Base-by-base conservation (phyloP, 2,888 invertebrate species). In the Lampropteryx suffumata region DNA sequence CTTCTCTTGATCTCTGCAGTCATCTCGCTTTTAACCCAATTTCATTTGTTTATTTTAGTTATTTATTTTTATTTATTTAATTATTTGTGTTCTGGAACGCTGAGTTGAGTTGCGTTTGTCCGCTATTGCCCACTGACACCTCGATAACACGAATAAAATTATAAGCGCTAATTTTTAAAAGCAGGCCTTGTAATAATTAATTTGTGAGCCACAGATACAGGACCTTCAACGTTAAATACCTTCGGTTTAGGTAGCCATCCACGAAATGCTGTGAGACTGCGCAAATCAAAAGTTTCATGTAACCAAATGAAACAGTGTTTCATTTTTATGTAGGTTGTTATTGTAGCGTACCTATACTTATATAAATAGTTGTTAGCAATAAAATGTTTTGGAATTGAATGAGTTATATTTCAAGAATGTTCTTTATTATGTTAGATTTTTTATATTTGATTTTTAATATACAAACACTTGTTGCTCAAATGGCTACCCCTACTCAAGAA, bases 131-230 rank as follows among this genome's bases (percentile, higher is more conserved):
- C n/a, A n/a, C n/a, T n/a, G n/a, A n/a, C n/a, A n/a, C n/a, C n/a
- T n/a, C n/a, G n/a, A n/a, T n/a, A n/a, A n/a, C n/a, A n/a, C n/a
- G n/a, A n/a, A n/a, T n/a, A n/a, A n/a, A n/a, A n/a, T n/a, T n/a
- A n/a, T n/a, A n/a, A n/a, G n/a, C n/a, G n/a, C 98, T 0, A 95
- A 97, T 58, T 96, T 97, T 82, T 97, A 98, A 73, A 95, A 96
- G 76, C 94, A 95, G 62, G 95, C 95, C 35, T 91, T 99, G 45
- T 92, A 94, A 67, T 94, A 95, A 74, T 98, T 98, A 73, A 95
- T 99, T 70, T 90, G 91, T 53, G 97, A 64, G 93, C 94, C 64
- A 85, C 83, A 29, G 87, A 97, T 60, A 94, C 97, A 48, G 79
- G 82, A 50, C 63, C 46, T 6, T 55, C 39, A 27, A 2, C 3